A percentile compares a stretch with the other conserved stretches of the same genome.
Conservation (phyloP, 53 echinoderm and acorn worm genomes). For the Stichopus horrens region DNA sequence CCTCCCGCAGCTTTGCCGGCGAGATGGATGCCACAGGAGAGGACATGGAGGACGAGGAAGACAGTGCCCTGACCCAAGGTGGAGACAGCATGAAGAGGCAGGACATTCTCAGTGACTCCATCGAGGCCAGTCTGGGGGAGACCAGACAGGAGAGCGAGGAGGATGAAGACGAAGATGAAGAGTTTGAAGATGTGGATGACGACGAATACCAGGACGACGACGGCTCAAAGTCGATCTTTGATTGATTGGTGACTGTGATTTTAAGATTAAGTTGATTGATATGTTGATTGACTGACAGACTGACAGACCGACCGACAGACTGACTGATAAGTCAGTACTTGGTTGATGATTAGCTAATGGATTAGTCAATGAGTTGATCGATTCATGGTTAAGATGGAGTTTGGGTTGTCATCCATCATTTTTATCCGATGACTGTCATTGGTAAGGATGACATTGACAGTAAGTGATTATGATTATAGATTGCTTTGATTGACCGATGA, state of each 20-base stretch:
- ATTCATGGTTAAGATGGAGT: no score
- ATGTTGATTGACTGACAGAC: no score
- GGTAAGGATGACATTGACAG: no score
- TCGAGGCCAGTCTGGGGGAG: constrained; percentile 44
- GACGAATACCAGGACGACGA: constrained; percentile 88
- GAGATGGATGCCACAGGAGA: constrained; percentile 32
- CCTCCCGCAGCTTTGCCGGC: background rate
- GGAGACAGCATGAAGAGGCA: constrained; percentile 34
- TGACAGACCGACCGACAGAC: background rate
- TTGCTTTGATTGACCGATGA: no score
- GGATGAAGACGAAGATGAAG: constrained; percentile 66
- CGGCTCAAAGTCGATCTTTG: constrained; percentile 52
- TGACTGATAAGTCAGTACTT: background rate
- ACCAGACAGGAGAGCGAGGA: constrained; percentile 51
- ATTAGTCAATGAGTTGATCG: no score
- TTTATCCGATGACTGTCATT: no score
- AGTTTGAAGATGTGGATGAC: constrained; percentile 61
- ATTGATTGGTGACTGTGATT: background rate
- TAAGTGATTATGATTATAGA: no score
- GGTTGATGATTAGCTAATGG: no score
- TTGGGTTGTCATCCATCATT: no score
- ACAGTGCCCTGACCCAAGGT: constrained; percentile 33
- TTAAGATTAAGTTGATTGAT: no score
- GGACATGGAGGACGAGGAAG: constrained; percentile 47
- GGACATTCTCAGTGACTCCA: constrained; percentile 45